Conservation (phyloP, 2,888 invertebrate species). For the Gymnosoma rotundatum region DNA sequence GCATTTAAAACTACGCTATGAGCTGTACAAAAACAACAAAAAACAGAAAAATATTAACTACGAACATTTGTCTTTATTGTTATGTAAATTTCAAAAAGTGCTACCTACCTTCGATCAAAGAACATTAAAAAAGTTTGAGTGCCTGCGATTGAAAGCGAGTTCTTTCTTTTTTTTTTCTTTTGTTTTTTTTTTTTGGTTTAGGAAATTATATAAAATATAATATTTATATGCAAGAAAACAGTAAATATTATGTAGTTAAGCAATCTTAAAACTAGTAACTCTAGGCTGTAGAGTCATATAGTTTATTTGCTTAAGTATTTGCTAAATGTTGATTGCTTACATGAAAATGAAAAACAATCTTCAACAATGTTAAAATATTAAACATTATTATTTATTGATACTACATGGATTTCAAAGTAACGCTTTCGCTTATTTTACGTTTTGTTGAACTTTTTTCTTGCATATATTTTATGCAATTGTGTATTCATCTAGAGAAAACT, state of each 20-base stretch:
- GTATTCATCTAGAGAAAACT: not conserved
- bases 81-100: conserved; percentile 9
- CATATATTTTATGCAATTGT: not conserved
- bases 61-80: conserved; percentile 7
- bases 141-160: not conserved
- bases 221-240: not conserved
- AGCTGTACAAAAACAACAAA: not conserved
- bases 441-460: conserved; percentile 46
- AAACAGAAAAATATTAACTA: not conserved
- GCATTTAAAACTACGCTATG: not conserved
- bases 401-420: conserved; percentile 54
- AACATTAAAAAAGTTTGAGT: not conserved
- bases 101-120: not conserved
- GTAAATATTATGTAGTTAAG: conserved; percentile 19
- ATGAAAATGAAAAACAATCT: not conserved
- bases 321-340: conserved; percentile 38
- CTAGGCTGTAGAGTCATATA: not conserved
- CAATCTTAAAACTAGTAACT: conserved; percentile 21
- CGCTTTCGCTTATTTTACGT: conserved; percentile 66
- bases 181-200: not conserved
- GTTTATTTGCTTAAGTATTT: conserved; percentile 31
- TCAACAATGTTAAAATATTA: conserved; percentile 22
- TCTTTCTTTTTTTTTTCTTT: too few relatives aligned
- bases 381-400: conserved; percentile 55
- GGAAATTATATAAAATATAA: not conserved